Base-by-base conservation (phyloP, 1,140 invertebrate species). In the Rhopalosiphum maidis region DNA sequence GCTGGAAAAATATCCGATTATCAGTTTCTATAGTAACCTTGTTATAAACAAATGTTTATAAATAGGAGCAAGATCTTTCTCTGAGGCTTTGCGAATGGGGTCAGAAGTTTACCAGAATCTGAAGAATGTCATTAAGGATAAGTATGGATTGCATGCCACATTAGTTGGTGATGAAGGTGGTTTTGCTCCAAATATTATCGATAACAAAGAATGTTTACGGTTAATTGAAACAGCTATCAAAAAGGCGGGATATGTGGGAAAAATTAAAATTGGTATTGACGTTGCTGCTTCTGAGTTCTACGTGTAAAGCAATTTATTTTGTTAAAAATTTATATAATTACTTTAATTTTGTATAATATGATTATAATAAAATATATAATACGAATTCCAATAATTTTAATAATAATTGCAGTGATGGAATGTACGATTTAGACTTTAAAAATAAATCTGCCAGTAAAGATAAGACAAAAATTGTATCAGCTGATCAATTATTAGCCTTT, bases 101-200 rank as follows among this genome's bases (percentile, higher is more conserved):
- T 97, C 97, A 94, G 99, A 99, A 96, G 97, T 98, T 6, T 99
- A 99, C 95, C 99, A 99, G 95, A 97, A 99, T 95, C 95, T 99
- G 94, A 99, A 99, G 95, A 97, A 97, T 95, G 98, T 99, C 90
- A 99, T 99, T 95, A 99, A 99, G 96, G 96, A 97, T 94, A 98
- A 98, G 95, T 99, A 98, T 95, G 98, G 98, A 94, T 96, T 99
- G 94, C 97, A 99, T 96, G 99, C 99, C 43, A 99, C 99, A 92
- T 98, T 99, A 95, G 99, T 99, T 51, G 99, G 99, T 94, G 99
- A 99, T 96, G 99, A 99, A 95, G 99, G 99, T 96, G 99, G 99
- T 94, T 99, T 99, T 95, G 99, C 99, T 90, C 99, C 99, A 68
- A 99, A 99, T 95, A 99, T 99, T 95, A 96, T 97, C 94, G 98